These are phyloP conservation scores for Xenentodon cancila DNA, from an alignment of 2,797 vertebrate species.

Conservation along the genomic window DNA sequence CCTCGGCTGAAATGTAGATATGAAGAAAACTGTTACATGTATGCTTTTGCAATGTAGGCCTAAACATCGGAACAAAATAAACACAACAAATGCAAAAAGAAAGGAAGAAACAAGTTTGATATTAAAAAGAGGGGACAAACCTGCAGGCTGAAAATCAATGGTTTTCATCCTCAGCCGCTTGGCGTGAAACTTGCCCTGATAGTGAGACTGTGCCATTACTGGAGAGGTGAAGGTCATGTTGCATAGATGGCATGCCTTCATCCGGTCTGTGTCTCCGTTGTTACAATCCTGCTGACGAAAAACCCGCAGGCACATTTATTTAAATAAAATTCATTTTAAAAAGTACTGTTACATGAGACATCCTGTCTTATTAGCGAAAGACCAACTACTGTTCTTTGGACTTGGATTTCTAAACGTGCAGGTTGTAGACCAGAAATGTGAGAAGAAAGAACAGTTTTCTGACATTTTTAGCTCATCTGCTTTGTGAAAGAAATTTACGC, in stretches of 20 bases:
- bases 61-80: too few relatives aligned
- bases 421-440: too few relatives aligned
- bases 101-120: too few relatives aligned
- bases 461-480: too few relatives aligned
- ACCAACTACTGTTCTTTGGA: too few relatives aligned
- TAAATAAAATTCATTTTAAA: too few relatives aligned
- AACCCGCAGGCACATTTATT: background rate
- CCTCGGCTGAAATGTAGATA: slow-evolving; percentile 8
- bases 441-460: too few relatives aligned
- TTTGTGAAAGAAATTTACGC: too few relatives aligned
- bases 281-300: slow-evolving; percentile 75
- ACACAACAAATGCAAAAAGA: background rate
- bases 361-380: too few relatives aligned
- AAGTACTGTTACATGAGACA: too few relatives aligned
- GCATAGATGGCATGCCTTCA: slow-evolving; percentile 91
- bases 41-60: too few relatives aligned
- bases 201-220: slow-evolving; percentile 94
- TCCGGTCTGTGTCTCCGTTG: slow-evolving; percentile 85
- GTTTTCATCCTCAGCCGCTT: slow-evolving; percentile 92
- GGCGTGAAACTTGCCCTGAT: slow-evolving; percentile 95
- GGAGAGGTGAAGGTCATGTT: slow-evolving; percentile 96
- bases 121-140: slow-evolving; percentile 65
- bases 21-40: background rate
- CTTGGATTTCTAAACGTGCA: too few relatives aligned
- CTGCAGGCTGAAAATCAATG: slow-evolving; percentile 81